These are phyloP conservation scores for Seladonia tumulorum DNA, from an alignment of 2,888 invertebrate species.

Conservation along the genomic window DNA sequence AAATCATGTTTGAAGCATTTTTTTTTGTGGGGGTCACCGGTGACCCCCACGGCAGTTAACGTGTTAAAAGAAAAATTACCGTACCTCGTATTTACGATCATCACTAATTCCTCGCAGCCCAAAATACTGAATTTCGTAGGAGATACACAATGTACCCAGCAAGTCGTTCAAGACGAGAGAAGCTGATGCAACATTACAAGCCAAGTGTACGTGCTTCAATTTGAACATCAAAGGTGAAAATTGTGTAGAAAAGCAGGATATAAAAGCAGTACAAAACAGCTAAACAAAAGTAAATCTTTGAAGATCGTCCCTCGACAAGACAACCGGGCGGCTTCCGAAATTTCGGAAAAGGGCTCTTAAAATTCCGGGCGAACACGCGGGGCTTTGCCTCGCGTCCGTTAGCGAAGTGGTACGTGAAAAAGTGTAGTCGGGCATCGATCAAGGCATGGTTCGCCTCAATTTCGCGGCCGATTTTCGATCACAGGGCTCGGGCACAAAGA, in stretches of 20 bases:
- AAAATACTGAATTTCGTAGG: too few relatives aligned
- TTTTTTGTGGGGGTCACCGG: too few relatives aligned
- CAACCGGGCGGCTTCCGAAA: background rate
- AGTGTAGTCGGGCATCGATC: slow-evolving; percentile 16
- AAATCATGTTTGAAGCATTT: too few relatives aligned
- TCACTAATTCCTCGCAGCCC: too few relatives aligned
- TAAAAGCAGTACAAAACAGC: background rate
- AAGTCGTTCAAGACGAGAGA: too few relatives aligned
- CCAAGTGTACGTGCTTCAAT: too few relatives aligned
- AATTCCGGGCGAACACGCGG: slow-evolving; percentile 13
- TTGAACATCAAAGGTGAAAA: background rate
- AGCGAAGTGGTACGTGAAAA: slow-evolving; percentile 19
- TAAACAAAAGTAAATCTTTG: background rate
- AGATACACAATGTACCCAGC: too few relatives aligned
- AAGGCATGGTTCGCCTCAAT: slow-evolving; percentile 6
- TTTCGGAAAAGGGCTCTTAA: background rate
- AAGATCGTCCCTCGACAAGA: background rate
- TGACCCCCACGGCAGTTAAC: too few relatives aligned
- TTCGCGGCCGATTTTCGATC: slow-evolving; percentile 22
- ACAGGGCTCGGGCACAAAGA: slow-evolving; percentile 4
- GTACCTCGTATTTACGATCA: too few relatives aligned
- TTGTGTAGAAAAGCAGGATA: background rate
- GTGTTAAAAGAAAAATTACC: too few relatives aligned
- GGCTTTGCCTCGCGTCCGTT: slow-evolving; percentile 3
- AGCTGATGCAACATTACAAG: too few relatives aligned